phyloP scores from a whole-genome alignment of 2,113 vertebrate species.

The Misgurnus anguillicaudatus region DNA sequence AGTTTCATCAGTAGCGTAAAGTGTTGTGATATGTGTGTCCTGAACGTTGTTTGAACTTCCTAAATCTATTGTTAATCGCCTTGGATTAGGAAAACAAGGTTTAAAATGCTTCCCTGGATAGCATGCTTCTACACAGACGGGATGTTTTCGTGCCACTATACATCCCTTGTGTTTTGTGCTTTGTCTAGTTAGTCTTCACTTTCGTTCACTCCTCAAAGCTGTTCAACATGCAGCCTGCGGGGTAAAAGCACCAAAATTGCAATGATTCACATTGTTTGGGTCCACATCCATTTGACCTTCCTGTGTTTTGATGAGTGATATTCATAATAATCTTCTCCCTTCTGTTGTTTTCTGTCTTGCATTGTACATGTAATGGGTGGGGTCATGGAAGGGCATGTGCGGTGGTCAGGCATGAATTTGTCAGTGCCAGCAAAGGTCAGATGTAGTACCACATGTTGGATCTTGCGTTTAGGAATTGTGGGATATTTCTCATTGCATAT shows the following conservation, averaged over 20 bases:
- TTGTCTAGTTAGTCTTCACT: background rate
- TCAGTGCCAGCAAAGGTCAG: background rate
- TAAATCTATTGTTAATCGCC: conserved; percentile 21
- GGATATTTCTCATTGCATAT: background rate
- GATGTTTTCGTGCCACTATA: background rate
- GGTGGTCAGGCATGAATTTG: background rate
- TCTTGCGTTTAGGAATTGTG: background rate
- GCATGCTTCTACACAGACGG: background rate
- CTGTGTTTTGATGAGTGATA: conserved; percentile 26
- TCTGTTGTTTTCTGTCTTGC: background rate
- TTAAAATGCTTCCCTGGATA: conserved; percentile 7
- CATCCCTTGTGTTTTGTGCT: background rate
- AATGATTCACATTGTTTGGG: conserved; percentile 33
- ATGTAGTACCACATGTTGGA: background rate
- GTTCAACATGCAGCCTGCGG: conserved; percentile 5
- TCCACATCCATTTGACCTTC: conserved; percentile 28
- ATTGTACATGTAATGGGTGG: background rate
- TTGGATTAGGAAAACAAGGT: conserved; percentile 30
- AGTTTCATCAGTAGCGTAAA: background rate
- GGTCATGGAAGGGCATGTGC: background rate
- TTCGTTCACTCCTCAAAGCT: background rate
- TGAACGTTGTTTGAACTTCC: conserved; percentile 22
- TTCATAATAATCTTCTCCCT: conserved; percentile 1
- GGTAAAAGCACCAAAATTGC: conserved; percentile 14
- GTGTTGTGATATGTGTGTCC: background rate